Conservation (phyloP, 2,797 vertebrate species). For the Myiotriccus ornatus region DNA sequence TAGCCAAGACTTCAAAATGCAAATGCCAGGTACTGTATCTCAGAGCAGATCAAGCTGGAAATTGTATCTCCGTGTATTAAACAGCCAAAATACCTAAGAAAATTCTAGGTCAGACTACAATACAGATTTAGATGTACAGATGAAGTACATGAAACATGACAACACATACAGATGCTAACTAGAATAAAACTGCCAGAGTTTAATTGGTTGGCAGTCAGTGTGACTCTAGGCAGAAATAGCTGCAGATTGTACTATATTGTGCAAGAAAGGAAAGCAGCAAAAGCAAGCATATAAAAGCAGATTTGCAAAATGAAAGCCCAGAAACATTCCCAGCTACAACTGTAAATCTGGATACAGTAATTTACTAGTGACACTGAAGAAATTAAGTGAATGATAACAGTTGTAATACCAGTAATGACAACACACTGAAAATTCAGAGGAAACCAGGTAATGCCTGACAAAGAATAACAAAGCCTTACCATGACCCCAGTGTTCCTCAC, state of each 20-base stretch:
- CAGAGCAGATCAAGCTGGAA: not conserved
- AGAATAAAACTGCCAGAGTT: not conserved
- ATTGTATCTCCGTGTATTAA: not conserved
- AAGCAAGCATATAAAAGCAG: not conserved
- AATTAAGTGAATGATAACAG: not conserved
- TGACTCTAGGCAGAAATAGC: not conserved
- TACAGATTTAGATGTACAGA: not conserved
- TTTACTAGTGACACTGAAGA: not conserved
- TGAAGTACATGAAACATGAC: not conserved
- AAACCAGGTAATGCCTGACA: not conserved
- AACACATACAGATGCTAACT: not conserved
- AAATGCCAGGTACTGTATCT: not conserved
- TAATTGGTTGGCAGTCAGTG: not conserved
- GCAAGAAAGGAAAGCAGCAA: not conserved
- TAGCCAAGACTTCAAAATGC: constrained; percentile 5
- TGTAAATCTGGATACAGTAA: not conserved
- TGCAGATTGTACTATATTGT: not conserved
- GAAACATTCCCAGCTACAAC: not conserved
- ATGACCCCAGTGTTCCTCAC: not conserved
- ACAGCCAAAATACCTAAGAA: not conserved
- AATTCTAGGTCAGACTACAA: not conserved
- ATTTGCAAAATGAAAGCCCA: not conserved
- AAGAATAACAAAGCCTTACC: not conserved
- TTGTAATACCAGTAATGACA: not conserved
- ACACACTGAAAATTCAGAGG: not conserved